phyloP scores from a whole-genome alignment of 2,113 vertebrate genomes.

The Rhinopomastus cyanomelas region DNA sequence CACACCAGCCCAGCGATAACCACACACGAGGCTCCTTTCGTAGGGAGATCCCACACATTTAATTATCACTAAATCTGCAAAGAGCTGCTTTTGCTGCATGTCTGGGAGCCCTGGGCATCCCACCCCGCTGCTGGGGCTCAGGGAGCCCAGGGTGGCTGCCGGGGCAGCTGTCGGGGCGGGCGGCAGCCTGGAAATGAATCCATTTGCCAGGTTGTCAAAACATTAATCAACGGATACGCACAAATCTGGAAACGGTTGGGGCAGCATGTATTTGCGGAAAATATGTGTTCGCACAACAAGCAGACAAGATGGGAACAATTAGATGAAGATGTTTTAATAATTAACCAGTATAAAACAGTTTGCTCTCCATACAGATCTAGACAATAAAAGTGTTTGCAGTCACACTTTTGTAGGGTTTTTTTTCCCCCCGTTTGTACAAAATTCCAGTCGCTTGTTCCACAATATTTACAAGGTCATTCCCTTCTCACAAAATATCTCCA shows the following conservation, averaged over 20 bases:
- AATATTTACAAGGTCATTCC: conserved; percentile 39
- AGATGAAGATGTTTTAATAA: conserved; percentile 70
- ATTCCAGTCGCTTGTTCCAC: conserved; percentile 58
- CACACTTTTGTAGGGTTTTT: not conserved
- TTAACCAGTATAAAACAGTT: conserved; percentile 66
- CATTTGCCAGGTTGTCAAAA: conserved; percentile 63
- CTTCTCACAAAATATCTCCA: conserved; percentile 40
- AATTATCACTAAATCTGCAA: conserved; percentile 28
- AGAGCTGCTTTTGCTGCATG: conserved; percentile 38
- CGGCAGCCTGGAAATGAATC: conserved; percentile 39
- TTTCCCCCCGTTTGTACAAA: conserved; percentile 45
- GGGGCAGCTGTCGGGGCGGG: not conserved
- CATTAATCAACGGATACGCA: conserved; percentile 49
- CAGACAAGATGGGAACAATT: conserved; percentile 67
- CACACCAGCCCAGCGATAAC: not conserved
- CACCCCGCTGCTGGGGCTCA: not conserved
- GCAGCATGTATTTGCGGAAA: conserved; percentile 68
- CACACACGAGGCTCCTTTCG: not conserved
- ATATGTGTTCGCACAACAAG: conserved; percentile 70
- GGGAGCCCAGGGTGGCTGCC: not conserved
- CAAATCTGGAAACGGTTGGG: conserved; percentile 71
- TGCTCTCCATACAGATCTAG: conserved; percentile 51
- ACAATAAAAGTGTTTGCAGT: conserved; percentile 59
- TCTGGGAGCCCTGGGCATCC: not conserved
- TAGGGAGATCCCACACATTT: conserved; percentile 52